Evolutionary conservation across 2,113 vertebrate species (phyloP).

Genomic region (Leucoraja erinaceus): DNA sequence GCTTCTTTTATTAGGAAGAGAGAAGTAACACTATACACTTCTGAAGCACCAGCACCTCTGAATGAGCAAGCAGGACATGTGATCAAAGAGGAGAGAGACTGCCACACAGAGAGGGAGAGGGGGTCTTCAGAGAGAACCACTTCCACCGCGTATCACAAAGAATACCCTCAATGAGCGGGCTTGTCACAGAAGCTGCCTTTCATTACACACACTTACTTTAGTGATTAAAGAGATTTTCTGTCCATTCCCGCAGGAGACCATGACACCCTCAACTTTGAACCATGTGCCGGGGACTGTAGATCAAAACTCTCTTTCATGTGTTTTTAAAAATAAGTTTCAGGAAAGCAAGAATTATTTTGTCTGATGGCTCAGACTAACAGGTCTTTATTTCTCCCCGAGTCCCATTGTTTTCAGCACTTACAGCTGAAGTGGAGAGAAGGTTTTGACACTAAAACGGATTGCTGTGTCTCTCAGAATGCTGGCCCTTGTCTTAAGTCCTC

Average conservation of each 20-base stretch:
- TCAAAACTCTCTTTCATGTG: not conserved
- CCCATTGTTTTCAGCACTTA: not conserved
- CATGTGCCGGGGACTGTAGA: not conserved
- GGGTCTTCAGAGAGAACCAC: constrained; percentile 4
- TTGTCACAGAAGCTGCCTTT: constrained; percentile 57
- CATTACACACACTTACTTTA: constrained; percentile 52
- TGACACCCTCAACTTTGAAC: constrained; percentile 18
- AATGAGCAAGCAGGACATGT: constrained; percentile 76
- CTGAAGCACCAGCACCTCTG: constrained; percentile 71
- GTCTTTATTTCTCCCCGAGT: not conserved
- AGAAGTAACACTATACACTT: constrained; percentile 76
- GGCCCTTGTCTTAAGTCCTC: too few relatives aligned
- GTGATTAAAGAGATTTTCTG: constrained; percentile 34
- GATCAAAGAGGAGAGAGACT: constrained; percentile 79
- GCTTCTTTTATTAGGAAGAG: constrained; percentile 58
- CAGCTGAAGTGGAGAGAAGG: not conserved
- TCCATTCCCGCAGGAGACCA: not conserved
- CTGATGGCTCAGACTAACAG: not conserved
- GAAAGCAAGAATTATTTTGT: not conserved
- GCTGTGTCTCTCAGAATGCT: not conserved
- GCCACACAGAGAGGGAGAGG: constrained; percentile 67
- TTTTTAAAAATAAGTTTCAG: constrained; percentile 7
- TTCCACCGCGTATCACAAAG: constrained; percentile 70
- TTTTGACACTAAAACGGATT: not conserved
- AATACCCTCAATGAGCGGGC: constrained; percentile 69